Conservation (phyloP, 1,140 invertebrate species). For the Campoletis sonorensis region DNA sequence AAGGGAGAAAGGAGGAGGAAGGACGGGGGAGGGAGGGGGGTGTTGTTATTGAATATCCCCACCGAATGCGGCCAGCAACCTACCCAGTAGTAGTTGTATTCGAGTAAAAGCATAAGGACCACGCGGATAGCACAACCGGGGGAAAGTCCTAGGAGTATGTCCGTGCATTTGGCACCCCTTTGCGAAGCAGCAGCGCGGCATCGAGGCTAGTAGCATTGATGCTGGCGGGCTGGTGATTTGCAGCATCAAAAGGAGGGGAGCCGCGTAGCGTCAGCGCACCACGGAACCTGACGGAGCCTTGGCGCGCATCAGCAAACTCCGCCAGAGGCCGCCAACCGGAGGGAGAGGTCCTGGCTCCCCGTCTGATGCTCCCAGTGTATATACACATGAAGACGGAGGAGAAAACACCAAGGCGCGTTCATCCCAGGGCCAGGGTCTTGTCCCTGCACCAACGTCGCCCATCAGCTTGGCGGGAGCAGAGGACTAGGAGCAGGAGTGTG, state of each 20-base stretch:
- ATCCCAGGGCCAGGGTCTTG: constrained; percentile 57
- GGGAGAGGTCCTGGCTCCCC: constrained; percentile 32
- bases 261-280: neutral
- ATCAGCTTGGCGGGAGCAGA: constrained; percentile 29
- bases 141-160: constrained; percentile 16
- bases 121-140: constrained; percentile 9
- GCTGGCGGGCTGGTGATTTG: constrained; percentile 4
- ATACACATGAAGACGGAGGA: constrained; percentile 22
- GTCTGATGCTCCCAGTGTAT: neutral
- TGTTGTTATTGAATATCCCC: constrained; percentile 3
- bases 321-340: constrained; percentile 21
- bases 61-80: neutral
- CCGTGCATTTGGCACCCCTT: neutral
- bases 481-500: neutral
- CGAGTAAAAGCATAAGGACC: constrained; percentile 4
- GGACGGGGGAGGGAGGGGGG: no score
- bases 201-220: constrained; percentile 27
- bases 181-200: neutral
- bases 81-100: neutral
- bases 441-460: constrained; percentile 49
- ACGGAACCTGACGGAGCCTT: neutral
- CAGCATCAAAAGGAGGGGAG: constrained; percentile 13
- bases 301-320: constrained; percentile 30
- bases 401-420: constrained; percentile 33
- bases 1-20: neutral